Evolutionary conservation across 2,797 vertebrate genomes (phyloP), one percentile per base, ranked within the genome.

Genomic region (Phrynocephalus guinanensis): DNA sequence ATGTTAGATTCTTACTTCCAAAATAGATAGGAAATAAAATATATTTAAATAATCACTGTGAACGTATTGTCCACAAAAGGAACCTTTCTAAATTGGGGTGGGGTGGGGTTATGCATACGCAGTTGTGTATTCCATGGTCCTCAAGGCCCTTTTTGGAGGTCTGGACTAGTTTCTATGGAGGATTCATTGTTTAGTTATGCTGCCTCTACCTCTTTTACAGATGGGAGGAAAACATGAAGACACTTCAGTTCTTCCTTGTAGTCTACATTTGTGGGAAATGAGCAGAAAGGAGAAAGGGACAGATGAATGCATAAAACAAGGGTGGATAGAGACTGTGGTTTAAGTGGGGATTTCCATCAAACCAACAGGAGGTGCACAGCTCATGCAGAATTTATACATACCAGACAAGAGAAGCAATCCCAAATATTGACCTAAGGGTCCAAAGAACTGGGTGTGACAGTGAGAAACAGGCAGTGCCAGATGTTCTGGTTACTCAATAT

Each of bases 241-340:
- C 44, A 71, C 44, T 88, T 85, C 90, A 86, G 79, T 79, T 87
- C 83, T 83, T n/a, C 86, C 78, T 87, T 75, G 75, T 86, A 82
- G 24, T 56, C 88, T 71, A 87, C 88, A 87, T 83, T 82, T 92
- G 63, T 91, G 84, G 92, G 89, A 94, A 92, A 92, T 92, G 83
- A 80, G 92, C 91, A 91, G 91, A 95, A 94, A 92, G 93, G 92
- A 89, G 91, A 94, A 94, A 94, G 90, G 92, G 94, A 94, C 93
- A 90, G 94, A 95, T 94, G 90, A 91, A 87, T 91, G 72, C 28
- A 72, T 3, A 38, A 87, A 88, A 52, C 22, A 86, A 24, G 75
- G 84, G 82, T 89, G 56, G 75, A 85, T 79, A 87, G 91, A 63
- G 84, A 86, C 86, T 88, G 89, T 92, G 86, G 81, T 91, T 95